phyloP scores from a whole-genome alignment of 2,888 invertebrate species.

The Seira ritae region DNA sequence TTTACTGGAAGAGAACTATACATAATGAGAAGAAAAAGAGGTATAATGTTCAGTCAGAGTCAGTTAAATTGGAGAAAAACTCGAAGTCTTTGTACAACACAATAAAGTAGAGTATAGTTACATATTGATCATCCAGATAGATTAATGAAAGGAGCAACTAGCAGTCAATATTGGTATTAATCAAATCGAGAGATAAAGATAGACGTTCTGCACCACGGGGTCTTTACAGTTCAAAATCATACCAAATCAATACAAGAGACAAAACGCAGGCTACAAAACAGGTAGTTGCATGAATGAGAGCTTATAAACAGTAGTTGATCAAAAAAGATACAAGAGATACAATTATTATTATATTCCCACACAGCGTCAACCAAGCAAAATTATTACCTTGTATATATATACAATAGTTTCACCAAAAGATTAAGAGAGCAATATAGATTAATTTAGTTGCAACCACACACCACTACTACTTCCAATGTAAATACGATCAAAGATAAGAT shows the following conservation, averaged over 20 bases:
- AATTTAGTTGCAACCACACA: slow-evolving; percentile 53
- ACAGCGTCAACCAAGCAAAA: slow-evolving; percentile 59
- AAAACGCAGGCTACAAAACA: slow-evolving; percentile 37
- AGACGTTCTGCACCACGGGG: slow-evolving; percentile 51
- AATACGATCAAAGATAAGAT: slow-evolving; percentile 9
- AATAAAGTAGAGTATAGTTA: too few species aligned
- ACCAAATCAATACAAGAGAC: slow-evolving; percentile 27
- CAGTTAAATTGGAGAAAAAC: neutral
- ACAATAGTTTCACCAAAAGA: slow-evolving; percentile 36
- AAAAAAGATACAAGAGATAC: slow-evolving; percentile 30
- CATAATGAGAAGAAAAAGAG: neutral
- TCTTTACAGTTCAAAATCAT: slow-evolving; percentile 33
- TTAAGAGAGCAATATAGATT: slow-evolving; percentile 3
- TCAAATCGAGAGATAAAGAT: neutral
- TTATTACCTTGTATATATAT: slow-evolving; percentile 35
- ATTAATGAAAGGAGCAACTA: too few species aligned
- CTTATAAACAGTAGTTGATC: slow-evolving; percentile 41
- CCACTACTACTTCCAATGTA: slow-evolving; percentile 57
- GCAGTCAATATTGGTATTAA: neutral
- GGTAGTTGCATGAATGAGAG: slow-evolving; percentile 38
- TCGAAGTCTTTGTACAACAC: neutral
- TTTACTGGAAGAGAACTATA: neutral
- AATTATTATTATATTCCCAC: slow-evolving; percentile 36
- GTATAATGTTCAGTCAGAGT: neutral
- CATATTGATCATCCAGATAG: too few species aligned